Conservation (phyloP, 2,113 vertebrate species). For the Parotia lawesii region DNA sequence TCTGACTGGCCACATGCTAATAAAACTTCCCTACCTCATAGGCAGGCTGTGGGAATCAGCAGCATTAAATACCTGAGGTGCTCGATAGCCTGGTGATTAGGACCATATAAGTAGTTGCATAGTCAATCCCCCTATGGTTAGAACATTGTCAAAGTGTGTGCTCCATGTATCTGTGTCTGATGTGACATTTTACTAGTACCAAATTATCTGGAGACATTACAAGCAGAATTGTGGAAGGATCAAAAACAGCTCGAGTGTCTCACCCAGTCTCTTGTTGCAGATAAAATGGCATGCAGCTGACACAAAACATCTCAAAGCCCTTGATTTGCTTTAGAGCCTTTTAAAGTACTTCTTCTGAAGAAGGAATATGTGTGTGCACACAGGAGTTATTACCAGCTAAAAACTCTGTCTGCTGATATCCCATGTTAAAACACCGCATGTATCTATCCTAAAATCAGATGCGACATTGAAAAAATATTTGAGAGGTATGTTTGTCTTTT, state of each 20-base stretch:
- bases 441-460: conserved; percentile 41
- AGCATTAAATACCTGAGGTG: background rate
- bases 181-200: conserved; percentile 40
- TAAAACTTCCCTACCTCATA: background rate
- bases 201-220: conserved; percentile 42
- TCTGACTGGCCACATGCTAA: background rate
- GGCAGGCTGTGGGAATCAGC: conserved; percentile 22
- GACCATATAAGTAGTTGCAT: conserved; percentile 13
- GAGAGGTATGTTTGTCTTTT: conserved; percentile 46
- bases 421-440: background rate
- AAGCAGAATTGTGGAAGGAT: conserved; percentile 48
- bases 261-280: conserved; percentile 23
- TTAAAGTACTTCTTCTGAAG: conserved; percentile 43
- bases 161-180: background rate
- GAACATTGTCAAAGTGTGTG: background rate
- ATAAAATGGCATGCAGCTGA: conserved; percentile 54
- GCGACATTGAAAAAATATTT: conserved; percentile 7
- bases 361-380: conserved; percentile 6
- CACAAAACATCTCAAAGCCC: conserved; percentile 50
- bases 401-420: conserved; percentile 16
- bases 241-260: conserved; percentile 37
- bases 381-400: conserved; percentile 37
- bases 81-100: background rate
- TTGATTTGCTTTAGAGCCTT: conserved; percentile 46
- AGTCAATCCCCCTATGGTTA: background rate